phyloP scores from a whole-genome alignment of 2,888 invertebrate genomes.

The Allygus modestus region DNA sequence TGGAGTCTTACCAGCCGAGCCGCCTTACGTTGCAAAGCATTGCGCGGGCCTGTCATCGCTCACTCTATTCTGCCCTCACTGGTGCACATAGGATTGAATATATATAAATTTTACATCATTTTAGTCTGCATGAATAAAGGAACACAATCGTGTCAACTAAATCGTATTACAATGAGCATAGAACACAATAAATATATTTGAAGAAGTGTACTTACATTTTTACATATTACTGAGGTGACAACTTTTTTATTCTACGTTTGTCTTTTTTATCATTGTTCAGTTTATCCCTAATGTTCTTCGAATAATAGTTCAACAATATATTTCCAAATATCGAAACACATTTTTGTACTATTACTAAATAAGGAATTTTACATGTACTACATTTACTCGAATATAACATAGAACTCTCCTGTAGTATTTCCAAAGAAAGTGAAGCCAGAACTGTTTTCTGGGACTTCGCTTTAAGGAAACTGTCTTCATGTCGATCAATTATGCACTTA shows the following conservation, averaged over 20 bases:
- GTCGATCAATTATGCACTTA: background rate
- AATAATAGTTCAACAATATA: slow-evolving; percentile 21
- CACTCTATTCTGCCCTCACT: too few species aligned
- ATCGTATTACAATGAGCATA: too few species aligned
- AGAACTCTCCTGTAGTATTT: slow-evolving; percentile 5
- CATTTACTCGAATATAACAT: slow-evolving; percentile 8
- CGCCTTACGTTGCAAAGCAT: too few species aligned
- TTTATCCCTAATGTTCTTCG: slow-evolving; percentile 13
- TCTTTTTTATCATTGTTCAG: slow-evolving; percentile 18
- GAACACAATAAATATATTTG: too few species aligned
- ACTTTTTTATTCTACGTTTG: background rate
- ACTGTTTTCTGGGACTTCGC: background rate
- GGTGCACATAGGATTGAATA: too few species aligned
- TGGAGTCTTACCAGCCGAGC: too few species aligned
- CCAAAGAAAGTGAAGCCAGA: background rate
- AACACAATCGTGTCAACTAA: too few species aligned
- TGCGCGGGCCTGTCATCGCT: too few species aligned
- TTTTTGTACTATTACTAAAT: slow-evolving; percentile 28
- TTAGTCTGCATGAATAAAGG: too few species aligned
- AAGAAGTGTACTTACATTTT: too few species aligned
- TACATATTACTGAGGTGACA: background rate
- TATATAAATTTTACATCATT: slow-evolving; percentile 23
- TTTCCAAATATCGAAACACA: slow-evolving; percentile 19
- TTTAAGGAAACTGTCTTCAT: slow-evolving; percentile 18
- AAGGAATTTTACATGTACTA: slow-evolving; percentile 20